These are phyloP conservation scores for Cydia strobilella DNA, from an alignment of 1,140 invertebrate species.

Conservation along the genomic window DNA sequence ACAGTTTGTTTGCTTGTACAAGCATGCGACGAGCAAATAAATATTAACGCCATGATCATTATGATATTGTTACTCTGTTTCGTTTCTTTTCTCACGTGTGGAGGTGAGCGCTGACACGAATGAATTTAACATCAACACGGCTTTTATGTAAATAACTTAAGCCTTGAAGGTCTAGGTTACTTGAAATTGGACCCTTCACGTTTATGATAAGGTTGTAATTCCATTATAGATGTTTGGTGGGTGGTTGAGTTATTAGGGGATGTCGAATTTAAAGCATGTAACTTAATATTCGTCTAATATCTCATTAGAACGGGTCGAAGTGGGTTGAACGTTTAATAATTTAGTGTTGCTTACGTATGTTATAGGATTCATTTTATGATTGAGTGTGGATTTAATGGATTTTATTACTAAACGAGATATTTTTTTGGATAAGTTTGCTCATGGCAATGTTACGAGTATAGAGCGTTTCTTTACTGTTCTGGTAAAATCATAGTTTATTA, in stretches of 20 bases:
- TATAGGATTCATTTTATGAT: background rate
- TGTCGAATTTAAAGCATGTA: background rate
- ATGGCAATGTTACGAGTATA: too few species aligned
- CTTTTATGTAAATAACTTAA: background rate
- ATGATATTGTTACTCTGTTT: constrained; percentile 1
- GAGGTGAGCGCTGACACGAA: constrained; percentile 17
- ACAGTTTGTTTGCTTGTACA: too few species aligned
- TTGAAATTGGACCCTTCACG: background rate
- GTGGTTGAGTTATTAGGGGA: background rate
- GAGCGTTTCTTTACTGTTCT: too few species aligned
- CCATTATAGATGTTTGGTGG: background rate
- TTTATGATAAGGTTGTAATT: background rate
- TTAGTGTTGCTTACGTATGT: background rate
- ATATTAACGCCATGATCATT: background rate
- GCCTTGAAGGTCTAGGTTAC: background rate
- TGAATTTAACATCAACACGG: constrained; percentile 11
- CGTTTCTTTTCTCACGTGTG: background rate
- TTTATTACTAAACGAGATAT: too few species aligned
- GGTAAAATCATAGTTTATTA: too few species aligned
- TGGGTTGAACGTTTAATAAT: background rate
- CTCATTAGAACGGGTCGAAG: background rate
- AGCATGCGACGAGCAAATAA: too few species aligned
- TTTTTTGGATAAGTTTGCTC: too few species aligned
- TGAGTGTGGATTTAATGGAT: background rate
- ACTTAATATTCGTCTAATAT: background rate